Base-by-base conservation (phyloP, 1,140 invertebrate genomes). In the Mercenaria mercenaria region DNA sequence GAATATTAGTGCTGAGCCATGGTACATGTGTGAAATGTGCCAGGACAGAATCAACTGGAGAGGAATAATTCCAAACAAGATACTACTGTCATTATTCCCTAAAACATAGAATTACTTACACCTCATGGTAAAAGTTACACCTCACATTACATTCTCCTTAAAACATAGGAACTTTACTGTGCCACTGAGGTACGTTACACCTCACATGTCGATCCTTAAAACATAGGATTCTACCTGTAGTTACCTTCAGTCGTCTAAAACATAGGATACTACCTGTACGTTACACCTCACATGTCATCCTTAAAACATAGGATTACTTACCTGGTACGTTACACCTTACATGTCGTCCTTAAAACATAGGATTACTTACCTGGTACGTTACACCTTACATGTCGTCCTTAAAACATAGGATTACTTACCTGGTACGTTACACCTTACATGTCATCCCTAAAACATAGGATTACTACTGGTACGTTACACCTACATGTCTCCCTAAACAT, bases 1-100 rank as follows among this genome's bases (percentile, higher is more conserved):
- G 37, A 56, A 81, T 39, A 81, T 81, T n/a, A 59, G 79, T 29
- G 34, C 29, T 13, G 50, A 59, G 2, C 50, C 79, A 0, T 81
- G 52, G 52, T 81, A 81, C 32, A 81, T 81, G 37, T 81, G 79
- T 81, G 79, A 81, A 43, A 11, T 81, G 50, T 81, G 79, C 32
- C n/a, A 43, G 34, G 79, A 81, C 52, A 81, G 52, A 64, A 37
- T 81, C 8, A 43, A 20, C 4, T 64, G 37, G 37, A 34, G 3
- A 0, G 29, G 34, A 23, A 81, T 81, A 0, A 64, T 15, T 26
- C 11, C 52, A n/a, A 52, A 81, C 43, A 41, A 39, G 8, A 56
- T 26, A n/a, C n/a, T n/a, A n/a, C n/a, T n/a, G n/a, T n/a, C n/a
- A n/a, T n/a, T n/a, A n/a, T n/a, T n/a, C n/a, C n/a, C n/a, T n/a